Base-by-base conservation (phyloP, 1,140 invertebrate species). In the Nasonia vitripennis region DNA sequence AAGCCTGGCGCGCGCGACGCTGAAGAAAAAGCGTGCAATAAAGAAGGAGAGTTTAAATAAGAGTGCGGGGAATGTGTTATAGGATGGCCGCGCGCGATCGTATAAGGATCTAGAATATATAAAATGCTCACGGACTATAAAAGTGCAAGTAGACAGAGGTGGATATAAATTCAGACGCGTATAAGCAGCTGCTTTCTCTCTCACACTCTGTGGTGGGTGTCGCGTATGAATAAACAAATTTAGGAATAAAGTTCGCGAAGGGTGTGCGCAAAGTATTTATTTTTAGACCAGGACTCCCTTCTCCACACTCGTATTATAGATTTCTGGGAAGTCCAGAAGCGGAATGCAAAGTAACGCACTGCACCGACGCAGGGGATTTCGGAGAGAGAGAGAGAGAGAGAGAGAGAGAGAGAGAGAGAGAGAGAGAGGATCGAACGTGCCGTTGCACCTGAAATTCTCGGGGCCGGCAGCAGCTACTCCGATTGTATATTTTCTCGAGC, bases 341-440 rank as follows among this genome's bases (percentile, higher is more conserved):
- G 23, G 68, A 86, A 86, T 86, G 78, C 34, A 83, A 83, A 80
- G 55, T 51, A 80, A 84, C 17, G 48, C 55, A 23, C n/a, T n/a
- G 51, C 48, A 27, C 2, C n/a, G 62, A 70, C 12, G 14, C 9
- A 11, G 34, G n/a, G 20, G 45, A 74, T 80, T 85, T 77, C 20
- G 37, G 48, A 14, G 77, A 14, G 34, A 37, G 34, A 37, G 4
- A 37, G 34, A 37, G 34, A 37, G 34, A 37, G 34, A 37, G 34
- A 37, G 34, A 37, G 34, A 37, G 34, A 37, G 34, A 37, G 34
- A 37, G 34, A 37, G 34, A 37, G 34, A 37, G 34, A 37, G 34
- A 37, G 34, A 37, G 34, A 37, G 27, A 6, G 55, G 78, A 48
- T 80, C 23, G 51, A 48, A 73, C 34, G 51, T 68, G 55, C 41